Evolutionary conservation across 30 jellyfish, hydroid and myxozoan genomes (phyloP), one percentile per base, ranked within the genome.

Genomic region (Turritopsis dohrnii): DNA sequence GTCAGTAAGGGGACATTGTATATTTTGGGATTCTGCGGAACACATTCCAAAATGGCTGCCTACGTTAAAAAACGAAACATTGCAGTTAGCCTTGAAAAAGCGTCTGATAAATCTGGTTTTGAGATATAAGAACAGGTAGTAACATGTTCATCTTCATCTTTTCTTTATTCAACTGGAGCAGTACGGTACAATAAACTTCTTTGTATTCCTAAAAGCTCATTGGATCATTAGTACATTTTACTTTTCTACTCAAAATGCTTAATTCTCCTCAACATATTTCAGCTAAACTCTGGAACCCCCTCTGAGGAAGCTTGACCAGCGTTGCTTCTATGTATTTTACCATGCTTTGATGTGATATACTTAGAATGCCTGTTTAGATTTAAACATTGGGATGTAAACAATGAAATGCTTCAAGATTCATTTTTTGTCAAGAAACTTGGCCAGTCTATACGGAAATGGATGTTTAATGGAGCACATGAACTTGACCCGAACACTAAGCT

Each of bases 341-440:
- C 16, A 24, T 29, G 53, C 16, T 29, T 77, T 23, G 26, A 24
- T 7, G 17, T 53, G 19, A n/a, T n/a, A n/a, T n/a, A n/a, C n/a
- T n/a, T n/a, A n/a, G n/a, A 71, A 41, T 84, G 25, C 54, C 21
- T 66, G 18, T 60, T 5, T 27, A 90, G 97, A 71, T 80, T 90
- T 9, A 81, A 84, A 13, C 96, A 90, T 54, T 90, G 97, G 97
- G 97, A 90, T 86, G 97, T 90, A 23, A 85, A 90, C 86, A 90
- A 90, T 66, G 97, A 90, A 71, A 90, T 90, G 97, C 52, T 90
- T n/a, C 97, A 90, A 52, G 97, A 95, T 17, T 52, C 90, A 1
- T 90, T 81, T 80, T 90, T 82, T 76, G 92, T 93, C 21, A 88
- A 90, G 28, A 52, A 80, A 28, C 73, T 90, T 4, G 92, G 96